Evolutionary conservation across 2,797 vertebrate species (phyloP), one percentile per base, ranked within the genome.

Genomic region (Channa striata): DNA sequence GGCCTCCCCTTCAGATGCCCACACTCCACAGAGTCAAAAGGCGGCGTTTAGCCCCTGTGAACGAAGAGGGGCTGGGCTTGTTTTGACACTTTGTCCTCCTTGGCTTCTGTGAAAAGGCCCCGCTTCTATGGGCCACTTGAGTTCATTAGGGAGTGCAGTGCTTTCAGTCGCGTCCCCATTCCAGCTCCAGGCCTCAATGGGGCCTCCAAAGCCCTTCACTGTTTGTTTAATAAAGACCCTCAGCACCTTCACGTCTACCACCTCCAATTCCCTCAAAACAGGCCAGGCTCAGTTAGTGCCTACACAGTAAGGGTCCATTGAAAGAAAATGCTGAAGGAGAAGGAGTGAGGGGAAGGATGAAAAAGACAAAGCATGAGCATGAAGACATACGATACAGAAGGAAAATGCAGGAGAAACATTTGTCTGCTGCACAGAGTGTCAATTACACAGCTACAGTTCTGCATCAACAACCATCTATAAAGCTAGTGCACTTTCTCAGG

Each of bases 41-140:
- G 91, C 89, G 88, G 87, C 82, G 88, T 93, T 93, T 93, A 91
- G 90, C 87, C 91, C 87, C 87, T 82, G 84, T 84, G 85, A 88
- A 81, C 86, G 77, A 81, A 78, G 84, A 91, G 91, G 87, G 91
- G 90, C 88, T 74, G 87, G 91, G 87, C 90, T 92, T 95, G 93
- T 95, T 95, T 93, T 93, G 93, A 94, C 93, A 94, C 92, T 93
- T 91, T 93, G 93, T 93, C 86, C 90, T 83, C 80, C 81, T 91
- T 92, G 90, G 88, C 90, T 88, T 86, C 78, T 74, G 75, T 91
- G 83, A 93, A 94, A 93, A 84, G 82, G 65, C 78, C 68, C 76
- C 30, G 74, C 76, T 87, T 91, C 89, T 94, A 93, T 93, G 90
- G 80, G 84, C 87, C 92, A 93, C 93, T 94, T 86, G 54, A 94